phyloP scores from a whole-genome alignment of 2,797 vertebrate genomes.

The Pseudochromis fuscus region DNA sequence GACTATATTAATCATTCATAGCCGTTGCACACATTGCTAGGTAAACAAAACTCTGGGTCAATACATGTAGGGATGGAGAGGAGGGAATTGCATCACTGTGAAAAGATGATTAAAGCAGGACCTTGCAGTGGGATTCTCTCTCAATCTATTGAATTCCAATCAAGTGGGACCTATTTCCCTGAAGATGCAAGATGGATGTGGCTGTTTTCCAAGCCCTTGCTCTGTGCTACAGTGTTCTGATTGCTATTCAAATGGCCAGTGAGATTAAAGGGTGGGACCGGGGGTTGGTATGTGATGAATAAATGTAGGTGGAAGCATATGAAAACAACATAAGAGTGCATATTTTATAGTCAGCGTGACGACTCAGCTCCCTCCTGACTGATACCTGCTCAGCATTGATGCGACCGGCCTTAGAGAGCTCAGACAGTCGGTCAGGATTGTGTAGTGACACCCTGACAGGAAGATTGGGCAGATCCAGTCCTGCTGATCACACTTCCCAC shows the following conservation, averaged over 20 bases:
- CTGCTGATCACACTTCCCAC: constrained; percentile 27
- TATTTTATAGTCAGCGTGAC: neutral
- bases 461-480: constrained; percentile 31
- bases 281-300: neutral
- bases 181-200: constrained; percentile 44
- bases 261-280: neutral
- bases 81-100: constrained; percentile 42
- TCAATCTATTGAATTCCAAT: constrained; percentile 61
- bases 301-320: neutral
- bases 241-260: constrained; percentile 24
- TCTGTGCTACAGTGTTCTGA: constrained; percentile 16
- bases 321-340: neutral
- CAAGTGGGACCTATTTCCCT: constrained; percentile 49
- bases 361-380: constrained; percentile 27
- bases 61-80: constrained; percentile 50
- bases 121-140: constrained; percentile 31
- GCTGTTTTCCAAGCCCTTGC: constrained; percentile 17
- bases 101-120: constrained; percentile 56
- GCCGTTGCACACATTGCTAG: constrained; percentile 52
- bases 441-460: constrained; percentile 53
- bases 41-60: constrained; percentile 70
- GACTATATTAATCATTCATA: constrained; percentile 65
- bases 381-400: constrained; percentile 51
- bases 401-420: constrained; percentile 22
- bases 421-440: constrained; percentile 16